These are phyloP conservation scores for Metopolophium dirhodum DNA, from an alignment of 1,140 invertebrate species.

Conservation along the genomic window DNA sequence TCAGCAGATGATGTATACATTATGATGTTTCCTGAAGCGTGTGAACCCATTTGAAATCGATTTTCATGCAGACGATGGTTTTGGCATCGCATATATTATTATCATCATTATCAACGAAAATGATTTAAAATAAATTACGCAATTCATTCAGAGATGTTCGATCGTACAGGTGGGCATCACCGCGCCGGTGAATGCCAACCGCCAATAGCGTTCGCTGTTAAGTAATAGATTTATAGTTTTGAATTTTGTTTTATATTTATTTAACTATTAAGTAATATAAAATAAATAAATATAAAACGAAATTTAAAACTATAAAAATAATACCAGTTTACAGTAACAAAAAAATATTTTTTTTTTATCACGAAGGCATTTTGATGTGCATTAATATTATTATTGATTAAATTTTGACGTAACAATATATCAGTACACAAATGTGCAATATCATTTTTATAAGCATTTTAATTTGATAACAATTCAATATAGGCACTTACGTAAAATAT, in stretches of 20 bases:
- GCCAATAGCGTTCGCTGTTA: background rate
- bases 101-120: background rate
- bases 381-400: background rate
- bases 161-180: background rate
- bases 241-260: background rate
- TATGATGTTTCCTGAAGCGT: background rate
- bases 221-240: background rate
- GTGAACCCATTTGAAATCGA: background rate
- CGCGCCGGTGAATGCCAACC: background rate
- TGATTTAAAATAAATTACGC: background rate
- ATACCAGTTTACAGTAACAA: background rate
- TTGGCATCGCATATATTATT: background rate
- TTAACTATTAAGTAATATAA: background rate
- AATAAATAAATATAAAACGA: background rate
- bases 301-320: background rate
- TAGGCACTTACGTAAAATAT: background rate
- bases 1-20: background rate
- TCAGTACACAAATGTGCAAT: background rate
- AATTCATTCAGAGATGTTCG: background rate
- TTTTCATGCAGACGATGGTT: background rate
- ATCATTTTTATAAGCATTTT: background rate
- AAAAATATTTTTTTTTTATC: background rate
- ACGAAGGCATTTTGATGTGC: background rate
- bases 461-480: background rate
- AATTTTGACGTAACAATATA: background rate